Base-by-base conservation (phyloP, 2,797 vertebrate genomes). In the Xiphorhynchus erythropygius region DNA sequence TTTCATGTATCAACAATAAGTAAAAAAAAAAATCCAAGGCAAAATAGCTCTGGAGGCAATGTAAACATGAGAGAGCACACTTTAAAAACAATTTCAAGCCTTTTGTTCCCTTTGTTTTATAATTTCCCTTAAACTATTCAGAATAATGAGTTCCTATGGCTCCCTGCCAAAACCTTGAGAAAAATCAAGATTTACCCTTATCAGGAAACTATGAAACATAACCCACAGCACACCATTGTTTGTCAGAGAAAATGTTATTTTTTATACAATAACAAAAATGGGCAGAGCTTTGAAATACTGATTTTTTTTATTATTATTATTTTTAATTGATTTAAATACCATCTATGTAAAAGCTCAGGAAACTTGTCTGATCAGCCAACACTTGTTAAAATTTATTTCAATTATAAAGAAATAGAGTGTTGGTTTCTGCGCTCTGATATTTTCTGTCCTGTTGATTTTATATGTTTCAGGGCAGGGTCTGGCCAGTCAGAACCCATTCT, bases 101-200 rank as follows among this genome's bases (percentile, higher is more conserved):
- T 71, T 83, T 77, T 87, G 71, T 73, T 68, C 53, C n/a, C 46
- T 92, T 95, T 94, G 90, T 95, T 96, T 90, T 49, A 15, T 57
- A 94, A 92, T 92, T 95, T 79, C 82, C 82, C 32, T 30, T 47
- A 68, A 89, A 86, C 71, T 90, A 10, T 68, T 95, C 46, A 86
- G 55, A 87, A 52, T 95, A 94, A 93, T 92, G 84, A 86, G 69
- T 94, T 93, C 75, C 59, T 94, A 44, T 86, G 84, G 82, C 87
- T 96, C 21, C 33, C 65, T 93, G 93, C 93, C 95, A 95, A 95
- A 93, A 57, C 65, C 65, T 80, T 85, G 76, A 18, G 41, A 67
- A 93, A 93, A 79, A 68, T 47, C n/a, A 89, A 84, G 53, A 63
- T 89, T 92, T 93, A 68, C 33, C 6, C 56, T 87, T 74, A 71